Evolutionary conservation across 2,888 invertebrate genomes (phyloP).

Genomic region (Rapana venosa): DNA sequence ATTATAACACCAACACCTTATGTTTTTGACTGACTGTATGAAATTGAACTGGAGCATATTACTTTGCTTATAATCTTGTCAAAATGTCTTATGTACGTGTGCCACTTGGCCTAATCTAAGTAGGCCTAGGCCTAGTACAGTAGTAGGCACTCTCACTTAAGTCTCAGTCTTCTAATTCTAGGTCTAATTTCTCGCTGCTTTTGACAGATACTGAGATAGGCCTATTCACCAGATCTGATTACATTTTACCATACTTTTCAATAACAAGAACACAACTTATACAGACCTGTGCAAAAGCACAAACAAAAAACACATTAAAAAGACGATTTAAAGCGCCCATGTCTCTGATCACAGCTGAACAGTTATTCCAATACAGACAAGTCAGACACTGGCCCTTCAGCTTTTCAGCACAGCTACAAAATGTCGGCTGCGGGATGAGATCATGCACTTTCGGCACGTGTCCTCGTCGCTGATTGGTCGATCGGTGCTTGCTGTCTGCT

Average conservation of each 20-base stretch:
- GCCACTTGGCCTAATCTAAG: no score
- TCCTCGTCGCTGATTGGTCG: slow-evolving; percentile 38
- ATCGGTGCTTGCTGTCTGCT: not conserved
- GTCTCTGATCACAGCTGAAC: slow-evolving; percentile 29
- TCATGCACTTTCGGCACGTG: slow-evolving; percentile 34
- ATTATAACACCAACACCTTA: no score
- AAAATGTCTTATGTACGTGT: no score
- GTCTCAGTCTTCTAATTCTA: no score
- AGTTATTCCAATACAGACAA: slow-evolving; percentile 31
- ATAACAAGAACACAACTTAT: not conserved
- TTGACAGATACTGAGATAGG: no score
- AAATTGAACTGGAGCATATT: no score
- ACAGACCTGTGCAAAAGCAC: slow-evolving; percentile 38
- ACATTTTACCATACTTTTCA: no score
- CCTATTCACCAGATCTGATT: no score
- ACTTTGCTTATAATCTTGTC: no score
- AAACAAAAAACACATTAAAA: slow-evolving; percentile 27
- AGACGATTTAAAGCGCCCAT: slow-evolving; percentile 28
- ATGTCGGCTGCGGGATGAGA: slow-evolving; percentile 47
- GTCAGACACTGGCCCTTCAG: not conserved
- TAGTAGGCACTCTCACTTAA: no score
- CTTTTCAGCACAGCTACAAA: slow-evolving; percentile 22
- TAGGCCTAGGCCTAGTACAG: not conserved
- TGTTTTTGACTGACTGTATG: no score
- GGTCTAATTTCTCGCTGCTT: no score